Evolutionary conservation across 2,888 invertebrate genomes (phyloP).

Genomic region (Ephialtes manifestator): DNA sequence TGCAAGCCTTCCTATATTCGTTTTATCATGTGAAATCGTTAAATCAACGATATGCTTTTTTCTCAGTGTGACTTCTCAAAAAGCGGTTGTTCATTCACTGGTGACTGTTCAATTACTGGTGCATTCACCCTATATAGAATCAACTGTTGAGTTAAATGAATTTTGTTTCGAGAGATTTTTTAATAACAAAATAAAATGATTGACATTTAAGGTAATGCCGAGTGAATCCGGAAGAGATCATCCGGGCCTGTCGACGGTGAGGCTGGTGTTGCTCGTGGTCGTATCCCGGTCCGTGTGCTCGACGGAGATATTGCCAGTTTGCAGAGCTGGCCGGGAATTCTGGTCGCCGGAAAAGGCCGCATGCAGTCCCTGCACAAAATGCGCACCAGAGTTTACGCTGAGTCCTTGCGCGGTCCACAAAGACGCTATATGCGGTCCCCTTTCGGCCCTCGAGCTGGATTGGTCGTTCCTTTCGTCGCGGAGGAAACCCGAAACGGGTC

Average conservation of each 20-base stretch:
- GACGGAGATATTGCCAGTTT: slow-evolving; percentile 78
- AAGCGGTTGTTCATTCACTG: too few relatives aligned
- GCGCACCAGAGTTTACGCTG: slow-evolving; percentile 89
- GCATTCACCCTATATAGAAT: too few relatives aligned
- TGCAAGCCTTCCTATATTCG: too few relatives aligned
- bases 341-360: slow-evolving; percentile 89
- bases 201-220: slow-evolving; percentile 80
- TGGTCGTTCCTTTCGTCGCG: slow-evolving; percentile 87
- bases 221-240: slow-evolving; percentile 71
- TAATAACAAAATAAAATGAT: too few relatives aligned
- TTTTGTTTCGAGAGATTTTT: too few relatives aligned
- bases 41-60: too few relatives aligned
- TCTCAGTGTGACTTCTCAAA: too few relatives aligned
- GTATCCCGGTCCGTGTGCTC: slow-evolving; percentile 69
- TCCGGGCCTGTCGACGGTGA: slow-evolving; percentile 74
- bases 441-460: slow-evolving; percentile 89
- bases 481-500: slow-evolving; percentile 83
- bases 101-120: too few relatives aligned
- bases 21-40: too few relatives aligned
- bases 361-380: slow-evolving; percentile 91
- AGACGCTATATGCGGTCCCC: slow-evolving; percentile 91
- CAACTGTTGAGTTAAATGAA: too few relatives aligned
- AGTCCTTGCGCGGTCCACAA: slow-evolving; percentile 92
- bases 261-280: slow-evolving; percentile 77
- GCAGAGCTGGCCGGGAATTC: slow-evolving; percentile 89